Percentiles rank a stretch among this genome's conserved stretches.
These are phyloP conservation scores for Micronycteris hirsuta DNA, from an alignment of 2,113 vertebrate species.

Conservation along the genomic window DNA sequence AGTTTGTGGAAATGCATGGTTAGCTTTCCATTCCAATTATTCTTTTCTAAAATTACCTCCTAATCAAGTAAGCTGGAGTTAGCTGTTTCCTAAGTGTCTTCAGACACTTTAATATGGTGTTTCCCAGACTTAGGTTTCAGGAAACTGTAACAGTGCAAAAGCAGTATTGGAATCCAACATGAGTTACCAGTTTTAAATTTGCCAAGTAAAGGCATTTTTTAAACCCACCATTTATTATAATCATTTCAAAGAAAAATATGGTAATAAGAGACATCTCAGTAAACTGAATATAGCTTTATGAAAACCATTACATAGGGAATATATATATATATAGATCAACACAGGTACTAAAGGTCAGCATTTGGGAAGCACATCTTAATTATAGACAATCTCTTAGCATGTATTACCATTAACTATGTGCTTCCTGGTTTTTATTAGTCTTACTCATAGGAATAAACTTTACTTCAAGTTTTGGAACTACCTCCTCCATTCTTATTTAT, in stretches of 20 bases:
- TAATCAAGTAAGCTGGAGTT: not conserved
- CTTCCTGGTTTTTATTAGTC: slow-evolving; percentile 52
- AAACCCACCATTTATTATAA: not conserved
- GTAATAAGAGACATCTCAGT: not conserved
- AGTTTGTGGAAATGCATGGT: not conserved
- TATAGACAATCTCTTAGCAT: slow-evolving; percentile 2
- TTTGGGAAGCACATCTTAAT: slow-evolving; percentile 47
- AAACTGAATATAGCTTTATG: not conserved
- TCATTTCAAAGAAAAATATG: slow-evolving; percentile 23
- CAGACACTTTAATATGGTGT: not conserved
- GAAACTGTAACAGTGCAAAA: not conserved
- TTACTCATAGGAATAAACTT: slow-evolving; percentile 38
- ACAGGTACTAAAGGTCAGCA: not conserved
- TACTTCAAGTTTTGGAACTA: slow-evolving; percentile 34
- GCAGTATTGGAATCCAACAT: not conserved
- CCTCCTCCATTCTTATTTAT: slow-evolving; percentile 31
- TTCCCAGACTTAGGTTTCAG: not conserved
- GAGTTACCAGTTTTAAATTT: slow-evolving; percentile 39
- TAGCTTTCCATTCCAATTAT: slow-evolving; percentile 26
- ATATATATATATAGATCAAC: not conserved
- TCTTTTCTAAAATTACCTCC: slow-evolving; percentile 16
- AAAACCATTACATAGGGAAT: not conserved
- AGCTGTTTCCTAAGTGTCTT: not conserved
- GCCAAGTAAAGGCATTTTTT: slow-evolving; percentile 5
- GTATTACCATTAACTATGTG: slow-evolving; percentile 23